Percentiles rank a stretch among this genome's conserved stretches.
These are phyloP conservation scores for Urocolius indicus DNA, from an alignment of 2,113 vertebrate genomes.

Conservation along the genomic window DNA sequence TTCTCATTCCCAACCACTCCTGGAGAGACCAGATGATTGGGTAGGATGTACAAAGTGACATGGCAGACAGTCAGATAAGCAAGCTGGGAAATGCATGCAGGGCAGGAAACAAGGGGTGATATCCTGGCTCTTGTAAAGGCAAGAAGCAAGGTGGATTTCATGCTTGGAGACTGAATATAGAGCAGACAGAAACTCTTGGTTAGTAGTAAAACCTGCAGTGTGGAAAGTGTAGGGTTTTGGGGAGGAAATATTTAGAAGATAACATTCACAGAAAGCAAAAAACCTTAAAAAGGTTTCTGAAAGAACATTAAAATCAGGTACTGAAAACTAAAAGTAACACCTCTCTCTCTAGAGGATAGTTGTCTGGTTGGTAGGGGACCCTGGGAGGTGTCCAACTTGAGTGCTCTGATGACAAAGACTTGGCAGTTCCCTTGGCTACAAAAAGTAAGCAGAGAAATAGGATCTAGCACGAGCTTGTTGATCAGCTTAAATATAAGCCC, in stretches of 20 bases:
- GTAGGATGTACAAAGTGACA: neutral
- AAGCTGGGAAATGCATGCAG: neutral
- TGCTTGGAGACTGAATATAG: neutral
- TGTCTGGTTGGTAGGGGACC: neutral
- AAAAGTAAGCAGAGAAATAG: neutral
- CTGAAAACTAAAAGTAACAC: neutral
- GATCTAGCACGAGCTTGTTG: neutral
- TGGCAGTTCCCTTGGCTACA: neutral
- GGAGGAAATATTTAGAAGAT: neutral
- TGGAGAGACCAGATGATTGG: fast-evolving
- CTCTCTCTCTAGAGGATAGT: neutral
- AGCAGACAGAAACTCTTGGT: neutral
- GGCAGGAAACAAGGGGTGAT: neutral
- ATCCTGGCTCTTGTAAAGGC: neutral
- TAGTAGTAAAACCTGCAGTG: neutral
- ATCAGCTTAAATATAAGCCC: neutral
- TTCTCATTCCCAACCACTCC: neutral
- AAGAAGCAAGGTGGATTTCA: neutral
- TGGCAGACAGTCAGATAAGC: neutral
- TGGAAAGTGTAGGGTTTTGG: neutral
- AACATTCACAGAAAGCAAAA: neutral
- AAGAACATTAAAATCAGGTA: neutral
- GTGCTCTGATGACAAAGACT: neutral
- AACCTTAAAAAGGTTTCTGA: neutral
- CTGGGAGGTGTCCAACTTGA: neutral